Percentiles rank a stretch among this genome's conserved stretches.
These are phyloP conservation scores for Hydractinia symbiolongicarpus DNA, from an alignment of 30 jellyfish, hydroid and myxozoan genomes.

Conservation along the genomic window DNA sequence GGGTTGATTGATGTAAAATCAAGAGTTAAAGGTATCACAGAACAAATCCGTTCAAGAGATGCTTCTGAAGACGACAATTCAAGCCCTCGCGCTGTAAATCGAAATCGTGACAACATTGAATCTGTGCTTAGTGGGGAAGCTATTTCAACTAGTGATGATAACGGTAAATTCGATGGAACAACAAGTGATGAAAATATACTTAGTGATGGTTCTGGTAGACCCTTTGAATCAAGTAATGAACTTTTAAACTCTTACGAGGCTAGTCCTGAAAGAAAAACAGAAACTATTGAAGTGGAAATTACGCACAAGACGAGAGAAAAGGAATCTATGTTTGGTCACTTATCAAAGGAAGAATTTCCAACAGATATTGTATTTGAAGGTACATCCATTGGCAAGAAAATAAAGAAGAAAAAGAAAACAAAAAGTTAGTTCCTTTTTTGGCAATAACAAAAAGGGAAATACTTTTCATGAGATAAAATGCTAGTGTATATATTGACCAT, in stretches of 20 bases:
- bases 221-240: constrained; percentile 26
- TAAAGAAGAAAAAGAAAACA: constrained; percentile 5
- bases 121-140: constrained; percentile 15
- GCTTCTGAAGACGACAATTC: constrained; percentile 83
- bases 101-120: not conserved
- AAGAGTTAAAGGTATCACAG: constrained; percentile 71
- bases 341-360: constrained; percentile 58
- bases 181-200: constrained; percentile 15
- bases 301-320: constrained; percentile 59
- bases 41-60: constrained; percentile 68
- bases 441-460: not conserved
- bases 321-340: constrained; percentile 63
- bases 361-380: constrained; percentile 96
- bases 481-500: not conserved
- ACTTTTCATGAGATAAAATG: not conserved
- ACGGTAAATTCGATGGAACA: not conserved
- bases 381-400: constrained; percentile 65
- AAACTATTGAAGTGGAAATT: constrained; percentile 36
- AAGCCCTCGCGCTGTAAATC: constrained; percentile 30
- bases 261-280: not conserved
- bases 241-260: not conserved
- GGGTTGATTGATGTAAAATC: constrained; percentile 77
- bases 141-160: constrained; percentile 5
- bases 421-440: not conserved
- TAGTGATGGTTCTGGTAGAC: not conserved